Evolutionary conservation across 2,113 vertebrate genomes (phyloP).

Genomic region (Gallinago paraguaiae): DNA sequence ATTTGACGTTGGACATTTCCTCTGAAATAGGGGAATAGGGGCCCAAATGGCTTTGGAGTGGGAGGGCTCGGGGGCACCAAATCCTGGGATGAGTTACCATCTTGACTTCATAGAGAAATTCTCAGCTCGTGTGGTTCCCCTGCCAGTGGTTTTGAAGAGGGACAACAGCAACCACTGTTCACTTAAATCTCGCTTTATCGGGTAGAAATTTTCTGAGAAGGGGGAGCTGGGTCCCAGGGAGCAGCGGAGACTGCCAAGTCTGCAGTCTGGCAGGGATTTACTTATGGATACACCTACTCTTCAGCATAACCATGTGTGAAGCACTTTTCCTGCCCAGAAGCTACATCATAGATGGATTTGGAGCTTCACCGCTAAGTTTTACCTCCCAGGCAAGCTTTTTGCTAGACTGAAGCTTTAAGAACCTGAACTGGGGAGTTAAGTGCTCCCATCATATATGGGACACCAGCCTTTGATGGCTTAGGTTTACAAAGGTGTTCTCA

Average conservation of each 20-base stretch:
- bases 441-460: neutral
- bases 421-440: neutral
- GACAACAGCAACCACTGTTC: rapidly evolving
- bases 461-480: neutral
- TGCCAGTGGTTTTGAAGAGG: neutral
- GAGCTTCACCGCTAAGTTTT: neutral
- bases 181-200: rapidly evolving
- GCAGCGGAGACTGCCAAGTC: neutral
- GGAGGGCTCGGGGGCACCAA: rapidly evolving
- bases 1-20: neutral
- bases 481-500: neutral
- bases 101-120: neutral
- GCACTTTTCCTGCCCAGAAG: neutral
- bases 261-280: neutral
- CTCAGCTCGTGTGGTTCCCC: neutral
- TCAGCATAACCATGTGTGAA: neutral
- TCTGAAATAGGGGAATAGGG: neutral
- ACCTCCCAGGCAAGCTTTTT: neutral
- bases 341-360: neutral
- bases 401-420: neutral
- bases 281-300: neutral
- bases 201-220: neutral
- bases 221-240: neutral
- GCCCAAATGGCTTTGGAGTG: neutral
- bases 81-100: neutral